phyloP scores from a whole-genome alignment of 2,797 vertebrate species.

The Meriones psammophilus region DNA sequence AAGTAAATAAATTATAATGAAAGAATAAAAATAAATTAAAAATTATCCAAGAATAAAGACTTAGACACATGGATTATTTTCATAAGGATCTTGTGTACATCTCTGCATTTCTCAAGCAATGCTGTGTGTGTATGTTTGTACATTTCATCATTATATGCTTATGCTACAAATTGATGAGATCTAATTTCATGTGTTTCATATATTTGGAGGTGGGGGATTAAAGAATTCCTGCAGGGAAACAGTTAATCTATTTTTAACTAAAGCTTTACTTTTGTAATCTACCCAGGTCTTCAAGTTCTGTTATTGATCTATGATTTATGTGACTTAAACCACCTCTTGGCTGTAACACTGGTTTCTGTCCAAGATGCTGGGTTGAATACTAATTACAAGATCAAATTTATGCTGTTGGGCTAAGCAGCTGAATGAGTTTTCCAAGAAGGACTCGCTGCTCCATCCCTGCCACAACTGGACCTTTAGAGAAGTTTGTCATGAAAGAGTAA shows the following conservation, averaged over 20 bases:
- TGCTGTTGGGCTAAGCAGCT: conserved; percentile 89
- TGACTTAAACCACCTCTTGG: conserved; percentile 97
- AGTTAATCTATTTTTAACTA: conserved; percentile 98
- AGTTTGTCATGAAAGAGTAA: conserved; percentile 72
- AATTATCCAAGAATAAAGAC: conserved; percentile 33
- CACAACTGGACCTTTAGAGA: conserved; percentile 81
- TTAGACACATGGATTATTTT: conserved; percentile 59
- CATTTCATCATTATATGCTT: conserved; percentile 84
- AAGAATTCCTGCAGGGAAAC: conserved; percentile 90
- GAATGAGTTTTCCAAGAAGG: conserved; percentile 88
- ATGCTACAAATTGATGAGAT: conserved; percentile 83
- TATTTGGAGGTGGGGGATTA: conserved; percentile 63
- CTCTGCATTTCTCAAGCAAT: conserved; percentile 83
- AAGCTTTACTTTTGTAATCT: conserved; percentile 96
- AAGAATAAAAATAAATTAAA: background rate
- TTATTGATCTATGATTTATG: conserved; percentile 98
- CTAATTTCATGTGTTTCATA: conserved; percentile 88
- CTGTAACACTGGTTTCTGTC: conserved; percentile 97
- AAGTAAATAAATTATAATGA: too few relatives aligned
- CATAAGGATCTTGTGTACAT: background rate
- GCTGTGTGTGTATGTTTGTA: conserved; percentile 55
- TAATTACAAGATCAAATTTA: conserved; percentile 98
- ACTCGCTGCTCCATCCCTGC: conserved; percentile 80
- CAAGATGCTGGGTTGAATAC: conserved; percentile 97
- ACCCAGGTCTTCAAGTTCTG: conserved; percentile 94